Evolutionary conservation across 1,140 invertebrate genomes (phyloP).

Genomic region (Oedothorax gibbosus): DNA sequence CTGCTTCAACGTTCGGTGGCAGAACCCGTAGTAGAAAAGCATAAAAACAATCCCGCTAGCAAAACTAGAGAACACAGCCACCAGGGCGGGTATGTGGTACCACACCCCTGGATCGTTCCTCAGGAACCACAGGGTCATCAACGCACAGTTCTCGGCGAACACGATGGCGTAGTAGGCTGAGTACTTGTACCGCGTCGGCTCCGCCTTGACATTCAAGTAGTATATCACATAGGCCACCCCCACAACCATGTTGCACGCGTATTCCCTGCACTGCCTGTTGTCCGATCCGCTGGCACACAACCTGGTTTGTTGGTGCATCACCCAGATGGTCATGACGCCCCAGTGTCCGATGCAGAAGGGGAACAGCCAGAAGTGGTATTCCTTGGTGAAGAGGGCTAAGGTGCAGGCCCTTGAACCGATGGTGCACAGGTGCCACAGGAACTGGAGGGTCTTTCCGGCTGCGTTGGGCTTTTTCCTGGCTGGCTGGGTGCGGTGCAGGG

Average conservation of each 20-base stretch:
- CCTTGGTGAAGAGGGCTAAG: constrained; percentile 64
- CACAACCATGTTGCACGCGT: constrained; percentile 71
- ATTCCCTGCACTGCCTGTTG: constrained; percentile 66
- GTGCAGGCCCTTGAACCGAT: constrained; percentile 62
- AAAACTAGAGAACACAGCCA: constrained; percentile 66
- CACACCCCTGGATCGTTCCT: constrained; percentile 61
- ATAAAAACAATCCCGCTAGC: constrained; percentile 68
- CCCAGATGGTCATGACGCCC: constrained; percentile 71
- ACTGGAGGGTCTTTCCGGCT: constrained; percentile 67
- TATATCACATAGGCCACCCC: constrained; percentile 71
- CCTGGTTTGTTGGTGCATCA: constrained; percentile 69
- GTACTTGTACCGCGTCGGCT: constrained; percentile 69
- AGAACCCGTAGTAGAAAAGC: constrained; percentile 69
- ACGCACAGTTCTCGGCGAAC: constrained; percentile 70
- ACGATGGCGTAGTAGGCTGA: constrained; percentile 70
- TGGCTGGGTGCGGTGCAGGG: constrained; percentile 68
- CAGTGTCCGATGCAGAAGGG: constrained; percentile 69
- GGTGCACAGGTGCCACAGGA: constrained; percentile 69
- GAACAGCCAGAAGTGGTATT: constrained; percentile 63
- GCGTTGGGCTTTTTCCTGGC: constrained; percentile 68
- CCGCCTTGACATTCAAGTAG: constrained; percentile 72
- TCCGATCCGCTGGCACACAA: constrained; percentile 66
- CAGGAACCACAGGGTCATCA: constrained; percentile 70
- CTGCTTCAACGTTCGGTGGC: constrained; percentile 65
- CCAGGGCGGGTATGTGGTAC: constrained; percentile 65